Percentiles rank a stretch among this genome's conserved stretches.
Evolutionary conservation across 64 coral and sea anemone species (phyloP).

Genomic region (Stichodactyla mertensii): DNA sequence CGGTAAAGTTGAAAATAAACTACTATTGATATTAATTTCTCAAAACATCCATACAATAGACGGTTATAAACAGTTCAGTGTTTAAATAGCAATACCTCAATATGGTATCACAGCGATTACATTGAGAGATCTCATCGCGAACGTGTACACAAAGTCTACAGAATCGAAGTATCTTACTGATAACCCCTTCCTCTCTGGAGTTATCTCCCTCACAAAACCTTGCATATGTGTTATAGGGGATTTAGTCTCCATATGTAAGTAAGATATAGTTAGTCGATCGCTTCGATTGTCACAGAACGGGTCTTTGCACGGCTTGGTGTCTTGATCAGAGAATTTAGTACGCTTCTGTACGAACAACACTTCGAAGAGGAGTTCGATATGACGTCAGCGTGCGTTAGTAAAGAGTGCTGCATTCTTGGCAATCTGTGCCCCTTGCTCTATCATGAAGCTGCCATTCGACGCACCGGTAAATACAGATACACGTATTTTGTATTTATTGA

Average conservation of each 20-base stretch:
- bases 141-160: slow-evolving; percentile 74
- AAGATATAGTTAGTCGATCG: slow-evolving; percentile 66
- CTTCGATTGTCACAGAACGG: slow-evolving; percentile 29
- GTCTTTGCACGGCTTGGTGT: slow-evolving; percentile 13
- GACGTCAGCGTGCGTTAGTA: slow-evolving; percentile 24
- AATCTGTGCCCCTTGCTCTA: slow-evolving; percentile 53
- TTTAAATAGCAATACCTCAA: slow-evolving; percentile 74
- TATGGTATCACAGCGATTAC: slow-evolving; percentile 80
- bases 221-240: slow-evolving; percentile 83
- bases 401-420: slow-evolving; percentile 58
- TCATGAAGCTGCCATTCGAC: not conserved
- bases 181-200: slow-evolving; percentile 78
- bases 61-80: slow-evolving; percentile 80
- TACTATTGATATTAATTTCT: slow-evolving; percentile 30
- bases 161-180: slow-evolving; percentile 72
- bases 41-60: slow-evolving; percentile 61
- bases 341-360: not conserved
- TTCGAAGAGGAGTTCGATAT: not conserved
- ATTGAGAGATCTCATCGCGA: slow-evolving; percentile 89
- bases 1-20: slow-evolving; percentile 39
- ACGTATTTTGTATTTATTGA: not conserved
- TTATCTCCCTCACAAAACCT: slow-evolving; percentile 78
- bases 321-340: not conserved
- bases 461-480: not conserved
- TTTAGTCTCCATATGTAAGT: slow-evolving; percentile 75